Evolutionary conservation across 1,140 invertebrate genomes (phyloP), one percentile per base, ranked within the genome.

Genomic region (Notospermus geniculatus): DNA sequence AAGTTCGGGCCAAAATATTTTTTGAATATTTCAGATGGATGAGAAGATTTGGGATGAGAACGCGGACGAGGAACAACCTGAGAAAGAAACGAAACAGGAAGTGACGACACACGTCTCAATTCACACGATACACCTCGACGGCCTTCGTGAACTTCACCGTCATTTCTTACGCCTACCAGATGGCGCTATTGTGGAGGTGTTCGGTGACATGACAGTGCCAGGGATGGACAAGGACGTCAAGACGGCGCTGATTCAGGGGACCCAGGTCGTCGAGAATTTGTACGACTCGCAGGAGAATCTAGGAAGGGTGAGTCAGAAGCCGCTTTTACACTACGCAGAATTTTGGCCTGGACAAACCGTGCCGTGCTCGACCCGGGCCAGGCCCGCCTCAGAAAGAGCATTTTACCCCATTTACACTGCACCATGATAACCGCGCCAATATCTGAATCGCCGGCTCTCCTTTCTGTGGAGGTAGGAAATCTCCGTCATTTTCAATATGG

Each of bases 131-230:
- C 75, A 77, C 58, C 64, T 77, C 23, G 77, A 79, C 30, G 77
- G 77, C 11, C 67, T 78, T 25, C 57, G 77, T 1, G 76, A 78
- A 58, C 69, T 79, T 1, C 73, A 77, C 59, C 58, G 77, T 52
- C 77, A 79, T 54, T 79, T 79, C 62, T 67, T 79, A 28, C 54
- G 75, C 22, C 71, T 78, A 0, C 77, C 77, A 30, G 76, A 79
- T 68, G 77, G 77, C 11, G 77, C 73, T 22, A 66, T 79, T 53
- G 72, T 77, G 17, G 77, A 79, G 74, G 77, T 79, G 39, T 79
- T 79, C 72, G 77, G 77, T 32, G 77, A 79, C 41, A 72, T 79
- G 59, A 60, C 66, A 22, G 66, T 76, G 32, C 73, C 77, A 11
- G 77, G 75, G 1, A 72, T 79, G 73, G 75, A 74, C 68, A 76